Conservation (phyloP, 2,113 vertebrate genomes). For the Microcebus jonahi region DNA sequence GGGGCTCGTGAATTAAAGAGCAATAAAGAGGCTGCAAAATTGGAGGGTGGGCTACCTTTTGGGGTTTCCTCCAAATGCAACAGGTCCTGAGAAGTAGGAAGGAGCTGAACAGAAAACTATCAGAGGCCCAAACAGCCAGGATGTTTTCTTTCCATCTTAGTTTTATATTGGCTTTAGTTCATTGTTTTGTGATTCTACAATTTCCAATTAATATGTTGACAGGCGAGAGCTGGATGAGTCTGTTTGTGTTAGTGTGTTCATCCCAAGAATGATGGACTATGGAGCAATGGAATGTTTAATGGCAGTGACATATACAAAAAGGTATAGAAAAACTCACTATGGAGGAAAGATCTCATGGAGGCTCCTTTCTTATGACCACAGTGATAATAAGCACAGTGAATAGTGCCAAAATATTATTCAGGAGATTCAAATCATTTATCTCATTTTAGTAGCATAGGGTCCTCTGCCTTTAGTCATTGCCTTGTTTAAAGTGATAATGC, state of each 20-base stretch:
- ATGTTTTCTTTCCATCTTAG: neutral
- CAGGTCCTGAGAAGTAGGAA: neutral
- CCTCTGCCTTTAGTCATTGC: neutral
- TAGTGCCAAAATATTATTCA: conserved; percentile 6
- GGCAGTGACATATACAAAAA: neutral
- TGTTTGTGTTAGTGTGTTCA: neutral
- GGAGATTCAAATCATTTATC: neutral
- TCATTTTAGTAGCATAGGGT: neutral
- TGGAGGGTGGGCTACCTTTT: neutral
- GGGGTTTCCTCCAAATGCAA: neutral
- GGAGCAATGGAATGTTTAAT: neutral
- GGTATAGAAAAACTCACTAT: neutral
- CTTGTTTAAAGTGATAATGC: conserved; percentile 33
- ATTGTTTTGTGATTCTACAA: neutral
- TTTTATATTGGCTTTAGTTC: neutral
- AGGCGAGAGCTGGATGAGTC: neutral
- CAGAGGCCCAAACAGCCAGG: neutral
- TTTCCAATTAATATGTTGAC: conserved; percentile 1
- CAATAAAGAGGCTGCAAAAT: neutral
- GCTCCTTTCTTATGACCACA: conserved; percentile 31
- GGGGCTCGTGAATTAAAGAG: neutral
- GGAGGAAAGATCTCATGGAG: conserved; percentile 19
- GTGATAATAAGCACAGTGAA: conserved; percentile 46
- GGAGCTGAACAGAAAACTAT: neutral
- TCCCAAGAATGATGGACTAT: neutral